Evolutionary conservation across 1,140 invertebrate genomes (phyloP).

Genomic region (Homarus americanus): DNA sequence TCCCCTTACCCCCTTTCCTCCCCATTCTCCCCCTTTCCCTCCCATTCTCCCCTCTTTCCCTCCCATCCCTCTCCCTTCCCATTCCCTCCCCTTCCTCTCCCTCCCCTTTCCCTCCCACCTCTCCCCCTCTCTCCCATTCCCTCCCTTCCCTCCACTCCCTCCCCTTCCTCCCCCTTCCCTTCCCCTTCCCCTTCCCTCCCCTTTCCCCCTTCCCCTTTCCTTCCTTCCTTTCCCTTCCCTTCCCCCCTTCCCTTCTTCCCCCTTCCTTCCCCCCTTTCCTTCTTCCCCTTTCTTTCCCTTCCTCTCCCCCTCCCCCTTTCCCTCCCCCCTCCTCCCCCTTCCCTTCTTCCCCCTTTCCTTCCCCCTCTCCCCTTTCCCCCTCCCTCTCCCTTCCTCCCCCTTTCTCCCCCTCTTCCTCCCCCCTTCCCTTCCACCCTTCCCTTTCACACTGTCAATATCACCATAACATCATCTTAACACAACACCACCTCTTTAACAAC

Average conservation of each 20-base stretch:
- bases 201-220: neutral
- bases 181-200: neutral
- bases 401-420: neutral
- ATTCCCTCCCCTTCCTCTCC: neutral
- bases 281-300: neutral
- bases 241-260: neutral
- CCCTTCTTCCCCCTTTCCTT: neutral
- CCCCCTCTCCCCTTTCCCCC: neutral
- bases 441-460: neutral
- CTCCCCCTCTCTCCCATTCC: neutral
- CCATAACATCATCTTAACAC: too few species aligned
- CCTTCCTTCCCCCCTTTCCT: neutral
- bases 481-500: too few species aligned
- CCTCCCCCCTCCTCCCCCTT: neutral
- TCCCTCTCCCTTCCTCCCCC: neutral
- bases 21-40: too few species aligned
- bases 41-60: neutral
- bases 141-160: neutral
- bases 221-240: neutral
- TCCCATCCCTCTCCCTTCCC: conserved; percentile 14
- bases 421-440: neutral
- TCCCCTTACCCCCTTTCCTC: too few species aligned
- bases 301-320: neutral
- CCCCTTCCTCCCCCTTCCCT: neutral
- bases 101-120: neutral